A percentile compares a stretch with the other conserved stretches of the same genome.
Evolutionary conservation across 64 coral and sea anemone species (phyloP).

Genomic region (Stichodactyla helianthus): DNA sequence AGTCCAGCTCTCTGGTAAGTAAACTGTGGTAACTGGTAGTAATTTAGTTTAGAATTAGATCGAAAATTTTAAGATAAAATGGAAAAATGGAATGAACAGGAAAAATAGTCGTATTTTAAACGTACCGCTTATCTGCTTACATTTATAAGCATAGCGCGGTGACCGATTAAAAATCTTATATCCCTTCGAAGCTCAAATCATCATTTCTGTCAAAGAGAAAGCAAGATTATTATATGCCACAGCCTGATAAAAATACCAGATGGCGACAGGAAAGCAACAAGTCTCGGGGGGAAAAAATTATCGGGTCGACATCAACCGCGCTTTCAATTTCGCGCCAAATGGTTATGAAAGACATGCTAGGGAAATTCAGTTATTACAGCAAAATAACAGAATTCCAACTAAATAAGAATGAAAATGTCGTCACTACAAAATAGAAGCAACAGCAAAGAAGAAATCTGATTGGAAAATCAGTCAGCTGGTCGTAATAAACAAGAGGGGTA

Average conservation of each 20-base stretch:
- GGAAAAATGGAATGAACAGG: background rate
- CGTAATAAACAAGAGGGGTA: background rate
- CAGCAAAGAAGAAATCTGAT: background rate
- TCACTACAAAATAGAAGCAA: background rate
- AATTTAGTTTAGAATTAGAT: background rate
- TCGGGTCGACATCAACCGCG: background rate
- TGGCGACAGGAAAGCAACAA: background rate
- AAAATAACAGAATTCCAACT: background rate
- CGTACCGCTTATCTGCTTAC: background rate
- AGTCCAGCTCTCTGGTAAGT: background rate
- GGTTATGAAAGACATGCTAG: background rate
- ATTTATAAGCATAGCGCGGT: background rate
- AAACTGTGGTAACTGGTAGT: background rate
- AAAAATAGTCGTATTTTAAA: background rate
- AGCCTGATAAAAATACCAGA: background rate
- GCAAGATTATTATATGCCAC: background rate
- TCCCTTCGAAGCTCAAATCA: background rate
- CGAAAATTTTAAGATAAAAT: background rate
- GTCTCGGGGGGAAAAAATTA: background rate
- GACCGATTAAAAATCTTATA: background rate
- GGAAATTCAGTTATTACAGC: background rate
- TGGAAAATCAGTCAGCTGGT: constrained; percentile 10
- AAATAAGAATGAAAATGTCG: background rate
- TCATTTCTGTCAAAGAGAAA: background rate
- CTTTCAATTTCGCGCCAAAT: constrained; percentile 29